Conservation (phyloP, 2,797 vertebrate genomes). For the Chelon labrosus region DNA sequence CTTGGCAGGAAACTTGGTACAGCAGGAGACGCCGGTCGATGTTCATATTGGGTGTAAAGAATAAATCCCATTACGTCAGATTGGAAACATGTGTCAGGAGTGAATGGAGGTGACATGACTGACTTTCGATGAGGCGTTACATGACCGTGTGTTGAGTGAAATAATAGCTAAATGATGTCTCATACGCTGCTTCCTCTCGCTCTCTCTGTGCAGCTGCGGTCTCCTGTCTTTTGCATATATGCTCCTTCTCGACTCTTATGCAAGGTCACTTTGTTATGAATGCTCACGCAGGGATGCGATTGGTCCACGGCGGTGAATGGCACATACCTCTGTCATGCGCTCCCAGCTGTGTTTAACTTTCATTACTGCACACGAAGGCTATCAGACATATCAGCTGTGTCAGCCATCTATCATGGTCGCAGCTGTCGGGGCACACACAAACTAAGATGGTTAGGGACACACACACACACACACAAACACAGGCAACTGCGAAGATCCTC, state of each 20-base stretch:
- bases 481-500: slow-evolving; percentile 11
- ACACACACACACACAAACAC: slow-evolving; percentile 18
- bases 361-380: slow-evolving; percentile 68
- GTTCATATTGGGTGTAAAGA: slow-evolving; percentile 22
- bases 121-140: slow-evolving; percentile 52
- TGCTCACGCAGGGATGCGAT: slow-evolving; percentile 41
- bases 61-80: slow-evolving; percentile 50
- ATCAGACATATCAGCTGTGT: slow-evolving; percentile 67
- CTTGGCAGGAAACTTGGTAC: slow-evolving; percentile 28
- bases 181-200: slow-evolving; percentile 11
- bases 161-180: slow-evolving; percentile 33
- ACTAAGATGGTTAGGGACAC: slow-evolving; percentile 8
- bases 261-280: slow-evolving; percentile 57
- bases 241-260: slow-evolving; percentile 38
- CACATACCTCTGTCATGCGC: slow-evolving; percentile 57
- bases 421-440: slow-evolving; percentile 59
- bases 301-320: slow-evolving; percentile 45
- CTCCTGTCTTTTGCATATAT: slow-evolving; percentile 34
- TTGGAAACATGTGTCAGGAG: slow-evolving; percentile 29
- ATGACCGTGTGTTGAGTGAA: slow-evolving; percentile 70
- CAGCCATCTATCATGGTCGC: slow-evolving; percentile 62
- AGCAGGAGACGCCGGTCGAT: slow-evolving; percentile 20
- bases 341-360: slow-evolving; percentile 78
- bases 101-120: slow-evolving; percentile 44
- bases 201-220: slow-evolving; percentile 66